Conservation (phyloP, 2,113 vertebrate species). For the Oostethus manadensis region DNA sequence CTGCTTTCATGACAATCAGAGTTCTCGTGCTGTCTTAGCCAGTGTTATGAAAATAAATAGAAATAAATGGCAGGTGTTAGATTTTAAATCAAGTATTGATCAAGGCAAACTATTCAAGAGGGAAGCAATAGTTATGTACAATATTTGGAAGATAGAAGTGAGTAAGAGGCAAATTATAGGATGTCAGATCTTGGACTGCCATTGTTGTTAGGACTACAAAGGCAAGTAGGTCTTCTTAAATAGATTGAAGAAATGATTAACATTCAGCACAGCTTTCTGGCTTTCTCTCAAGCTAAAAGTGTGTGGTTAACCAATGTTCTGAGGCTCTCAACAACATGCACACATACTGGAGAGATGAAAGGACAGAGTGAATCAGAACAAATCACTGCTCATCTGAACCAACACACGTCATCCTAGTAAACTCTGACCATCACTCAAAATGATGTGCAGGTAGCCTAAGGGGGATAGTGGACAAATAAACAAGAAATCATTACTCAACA, state of each 20-base stretch:
- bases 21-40: conserved; percentile 16
- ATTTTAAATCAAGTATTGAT: conserved; percentile 13
- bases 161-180: too few relatives aligned
- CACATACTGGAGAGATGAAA: conserved; percentile 57
- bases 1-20: conserved; percentile 45
- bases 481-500: conserved; percentile 44
- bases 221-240: conserved; percentile 38
- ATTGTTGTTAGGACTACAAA: conserved; percentile 32
- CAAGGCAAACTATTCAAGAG: conserved; percentile 1
- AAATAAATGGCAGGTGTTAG: conserved; percentile 12
- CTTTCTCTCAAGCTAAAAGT: conserved; percentile 49
- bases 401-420: conserved; percentile 58
- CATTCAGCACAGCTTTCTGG: conserved; percentile 42
- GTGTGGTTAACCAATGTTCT: conserved; percentile 39
- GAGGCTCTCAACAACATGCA: conserved; percentile 23
- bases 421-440: conserved; percentile 54
- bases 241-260: conserved; percentile 40
- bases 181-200: conserved; percentile 6
- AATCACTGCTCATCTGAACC: conserved; percentile 63
- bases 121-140: not conserved
- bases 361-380: conserved; percentile 59
- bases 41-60: too few relatives aligned
- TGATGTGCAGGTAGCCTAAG: conserved; percentile 63
- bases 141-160: not conserved
- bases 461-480: conserved; percentile 51